These are phyloP conservation scores for Delichon dasypus DNA, from an alignment of 2,797 vertebrate genomes.

Conservation along the genomic window DNA sequence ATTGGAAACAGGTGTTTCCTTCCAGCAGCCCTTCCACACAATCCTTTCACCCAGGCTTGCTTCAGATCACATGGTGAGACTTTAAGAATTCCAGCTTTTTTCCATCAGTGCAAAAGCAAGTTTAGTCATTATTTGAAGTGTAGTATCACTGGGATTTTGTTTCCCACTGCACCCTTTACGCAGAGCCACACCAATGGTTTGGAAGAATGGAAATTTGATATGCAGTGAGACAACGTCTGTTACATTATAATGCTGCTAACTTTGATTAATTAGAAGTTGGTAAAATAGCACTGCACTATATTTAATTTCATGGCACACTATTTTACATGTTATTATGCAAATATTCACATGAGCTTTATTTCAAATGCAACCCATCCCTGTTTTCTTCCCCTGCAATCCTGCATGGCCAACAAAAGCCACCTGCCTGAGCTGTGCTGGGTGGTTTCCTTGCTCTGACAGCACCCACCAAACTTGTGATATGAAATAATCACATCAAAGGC, in stretches of 20 bases:
- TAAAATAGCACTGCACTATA: slow-evolving; percentile 30
- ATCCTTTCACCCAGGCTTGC: neutral
- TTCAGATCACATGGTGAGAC: neutral
- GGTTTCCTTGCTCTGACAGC: neutral
- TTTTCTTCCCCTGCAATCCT: neutral
- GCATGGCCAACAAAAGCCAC: neutral
- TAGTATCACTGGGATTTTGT: neutral
- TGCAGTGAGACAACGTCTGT: neutral
- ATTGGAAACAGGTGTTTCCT: neutral
- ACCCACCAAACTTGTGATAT: neutral
- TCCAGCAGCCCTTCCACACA: neutral
- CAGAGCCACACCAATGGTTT: accelerated
- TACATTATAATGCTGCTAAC: slow-evolving; percentile 12
- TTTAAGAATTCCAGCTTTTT: neutral
- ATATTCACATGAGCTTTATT: neutral
- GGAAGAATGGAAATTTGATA: neutral
- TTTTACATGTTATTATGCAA: slow-evolving; percentile 55
- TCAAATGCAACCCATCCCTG: neutral
- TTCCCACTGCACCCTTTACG: neutral
- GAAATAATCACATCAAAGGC: neutral
- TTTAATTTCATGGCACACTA: slow-evolving; percentile 31
- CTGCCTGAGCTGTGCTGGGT: neutral
- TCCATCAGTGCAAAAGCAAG: neutral
- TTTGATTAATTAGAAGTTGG: slow-evolving; percentile 39
- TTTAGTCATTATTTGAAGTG: neutral